Percentiles rank a stretch among this genome's conserved stretches.
Conservation (phyloP, 2,888 invertebrate genomes). For the Petrolisthes manimaculis region DNA sequence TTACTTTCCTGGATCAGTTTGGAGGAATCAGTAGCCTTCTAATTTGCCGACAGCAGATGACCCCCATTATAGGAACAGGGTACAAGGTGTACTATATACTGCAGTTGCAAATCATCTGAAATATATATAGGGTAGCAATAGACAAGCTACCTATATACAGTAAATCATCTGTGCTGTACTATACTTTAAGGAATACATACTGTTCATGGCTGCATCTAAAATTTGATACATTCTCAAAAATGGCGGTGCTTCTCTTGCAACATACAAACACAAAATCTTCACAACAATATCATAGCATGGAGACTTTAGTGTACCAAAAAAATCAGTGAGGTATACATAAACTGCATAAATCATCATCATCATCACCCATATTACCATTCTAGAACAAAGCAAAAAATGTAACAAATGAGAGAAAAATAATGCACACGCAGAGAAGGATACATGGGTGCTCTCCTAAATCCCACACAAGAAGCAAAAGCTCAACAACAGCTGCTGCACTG, state of each 20-base stretch:
- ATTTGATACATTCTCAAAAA: not conserved
- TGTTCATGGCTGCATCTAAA: no score
- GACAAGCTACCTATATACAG: not conserved
- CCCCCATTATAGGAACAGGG: no score
- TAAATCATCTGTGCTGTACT: not conserved
- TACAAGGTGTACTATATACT: no score
- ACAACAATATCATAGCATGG: no score
- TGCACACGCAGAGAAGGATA: constrained; percentile 43
- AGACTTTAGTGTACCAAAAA: no score
- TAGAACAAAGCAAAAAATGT: not conserved
- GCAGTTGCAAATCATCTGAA: no score
- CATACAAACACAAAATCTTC: not conserved
- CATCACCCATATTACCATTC: not conserved
- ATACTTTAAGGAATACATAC: not conserved
- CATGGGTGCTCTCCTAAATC: constrained; percentile 40
- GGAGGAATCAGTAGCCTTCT: no score
- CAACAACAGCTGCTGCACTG: constrained; percentile 38
- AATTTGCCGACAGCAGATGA: no score
- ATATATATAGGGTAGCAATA: not conserved
- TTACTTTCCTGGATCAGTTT: no score
- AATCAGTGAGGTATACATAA: no score
- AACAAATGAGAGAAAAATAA: constrained; percentile 15
- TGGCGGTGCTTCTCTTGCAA: not conserved
- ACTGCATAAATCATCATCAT: no score
- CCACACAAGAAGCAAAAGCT: constrained; percentile 51